Evolutionary conservation across 2,888 invertebrate species (phyloP), one percentile per base, ranked within the genome.

Genomic region (Aleiodes testaceus): DNA sequence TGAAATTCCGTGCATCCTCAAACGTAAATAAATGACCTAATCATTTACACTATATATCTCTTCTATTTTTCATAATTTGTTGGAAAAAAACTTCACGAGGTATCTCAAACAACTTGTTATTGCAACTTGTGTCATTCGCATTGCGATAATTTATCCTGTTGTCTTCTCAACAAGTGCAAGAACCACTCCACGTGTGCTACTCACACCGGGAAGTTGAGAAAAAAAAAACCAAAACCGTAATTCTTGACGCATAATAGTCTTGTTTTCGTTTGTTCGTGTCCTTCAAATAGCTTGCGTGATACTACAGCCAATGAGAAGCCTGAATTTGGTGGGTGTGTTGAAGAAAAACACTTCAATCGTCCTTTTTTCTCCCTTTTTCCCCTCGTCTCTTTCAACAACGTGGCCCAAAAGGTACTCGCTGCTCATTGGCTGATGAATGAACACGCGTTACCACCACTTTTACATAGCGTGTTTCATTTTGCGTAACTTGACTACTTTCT

Each of bases 371-470:
- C 22, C 11, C 14, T 20, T 36, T 20, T 18, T 14, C 6, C 6
- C 18, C 12, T 36, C 7, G 18, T 16, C 18, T 3, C 14, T 42
- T 16, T 16, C 16, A 11, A 9, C 42, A 42, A 18, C 11, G 18
- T 36, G 42, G 7, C 59, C 42, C 59, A 59, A 59, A 59, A 59
- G 42, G 42, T 59, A 59, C 59, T 59, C 59, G 3, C n/a, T 12
- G 16, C 42, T 36, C 59, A 59, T 59, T 59, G 59, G 59, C 3
- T 18, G 42, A 20, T 42, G 11, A 36, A 2, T 36, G 14, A 59
- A 59, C 59, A 59, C 36, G 36, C 59, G 59, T 36, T 59, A 18
- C 59, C 59, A 36, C 16, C 49, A 16, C 14, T 49, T 49, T 18
- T 42, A 16, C 36, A 50, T 50, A 7, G n/a, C 3, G 14, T 22